Base-by-base conservation (phyloP, 2,797 vertebrate species). In the Borostomias antarcticus region DNA sequence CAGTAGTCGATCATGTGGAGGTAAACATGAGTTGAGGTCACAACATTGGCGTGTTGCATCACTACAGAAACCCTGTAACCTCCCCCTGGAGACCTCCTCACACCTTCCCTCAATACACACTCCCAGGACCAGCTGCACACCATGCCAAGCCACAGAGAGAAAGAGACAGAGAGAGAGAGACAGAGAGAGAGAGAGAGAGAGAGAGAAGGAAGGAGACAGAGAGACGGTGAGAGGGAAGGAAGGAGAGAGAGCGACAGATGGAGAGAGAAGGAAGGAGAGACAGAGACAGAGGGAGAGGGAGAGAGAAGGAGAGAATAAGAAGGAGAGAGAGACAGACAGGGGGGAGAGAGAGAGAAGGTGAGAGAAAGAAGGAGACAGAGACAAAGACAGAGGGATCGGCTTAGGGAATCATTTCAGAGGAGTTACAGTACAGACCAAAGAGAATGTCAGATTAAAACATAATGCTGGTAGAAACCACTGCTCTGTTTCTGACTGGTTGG, bases 131-230 rank as follows among this genome's bases (percentile, higher is more conserved):
- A 21, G 10, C 48, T 23, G 23, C 48, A 26, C 23, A 9, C 48
- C 11, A 11, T 21, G 11, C 7, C 9, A 53, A 58, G 32, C 33
- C 43, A 64, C n/a, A 7, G 33, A 58, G 25, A 21, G 29, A 43
- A 23, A 58, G 8, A 23, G 61, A 73, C 19, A 52, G 40, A 23
- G 47, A 58, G 50, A 48, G 33, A 68, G 54, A 64, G 61, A 35
- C 35, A 53, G 52, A 64, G n/a, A 54, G 57, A 19, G 28, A 30
- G 19, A 32, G 13, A 43, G 11, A 7, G 37, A 37, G 6, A 37
- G n/a, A n/a, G n/a, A n/a, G n/a, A n/a, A n/a, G n/a, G n/a, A n/a
- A n/a, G n/a, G n/a, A n/a, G n/a, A n/a, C n/a, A n/a, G n/a, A n/a
- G n/a, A n/a, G n/a, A n/a, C n/a, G n/a, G n/a, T n/a, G n/a, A n/a